These are phyloP conservation scores for Ataeniobius toweri DNA, from an alignment of 2,797 vertebrate species.

Conservation along the genomic window DNA sequence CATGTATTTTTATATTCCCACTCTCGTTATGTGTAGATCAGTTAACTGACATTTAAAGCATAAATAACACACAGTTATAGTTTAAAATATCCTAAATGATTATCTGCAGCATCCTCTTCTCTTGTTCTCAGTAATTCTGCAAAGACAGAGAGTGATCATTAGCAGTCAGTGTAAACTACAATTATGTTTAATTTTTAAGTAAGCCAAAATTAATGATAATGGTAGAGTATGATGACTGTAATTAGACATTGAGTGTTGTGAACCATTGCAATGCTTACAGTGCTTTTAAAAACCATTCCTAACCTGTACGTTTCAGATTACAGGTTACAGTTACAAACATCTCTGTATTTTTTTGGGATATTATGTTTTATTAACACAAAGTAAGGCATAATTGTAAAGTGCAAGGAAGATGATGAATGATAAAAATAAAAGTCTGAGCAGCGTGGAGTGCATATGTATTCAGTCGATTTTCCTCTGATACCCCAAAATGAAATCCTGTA, in stretches of 20 bases:
- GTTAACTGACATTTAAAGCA: slow-evolving; percentile 66
- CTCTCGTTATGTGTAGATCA: slow-evolving; percentile 37
- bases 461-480: too few relatives aligned
- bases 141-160: slow-evolving; percentile 30
- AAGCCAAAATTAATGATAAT: slow-evolving; percentile 1
- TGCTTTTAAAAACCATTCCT: not conserved
- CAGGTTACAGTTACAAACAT: not conserved
- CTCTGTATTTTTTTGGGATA: not conserved
- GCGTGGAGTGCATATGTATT: not conserved
- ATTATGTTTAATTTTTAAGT: slow-evolving; percentile 1
- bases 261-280: not conserved
- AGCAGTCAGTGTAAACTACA: not conserved
- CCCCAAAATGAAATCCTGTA: not conserved
- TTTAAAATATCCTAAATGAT: slow-evolving; percentile 37
- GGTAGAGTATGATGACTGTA: not conserved
- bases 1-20: slow-evolving; percentile 24
- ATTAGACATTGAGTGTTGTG: not conserved
- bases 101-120: slow-evolving; percentile 28
- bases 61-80: slow-evolving; percentile 37
- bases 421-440: not conserved
- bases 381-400: not conserved
- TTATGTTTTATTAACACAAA: not conserved
- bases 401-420: not conserved
- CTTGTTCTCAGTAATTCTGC: slow-evolving; percentile 64
- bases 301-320: not conserved